These are phyloP conservation scores for Troglohyphantes excavatus DNA, from an alignment of 2,888 invertebrate species.

Conservation along the genomic window DNA sequence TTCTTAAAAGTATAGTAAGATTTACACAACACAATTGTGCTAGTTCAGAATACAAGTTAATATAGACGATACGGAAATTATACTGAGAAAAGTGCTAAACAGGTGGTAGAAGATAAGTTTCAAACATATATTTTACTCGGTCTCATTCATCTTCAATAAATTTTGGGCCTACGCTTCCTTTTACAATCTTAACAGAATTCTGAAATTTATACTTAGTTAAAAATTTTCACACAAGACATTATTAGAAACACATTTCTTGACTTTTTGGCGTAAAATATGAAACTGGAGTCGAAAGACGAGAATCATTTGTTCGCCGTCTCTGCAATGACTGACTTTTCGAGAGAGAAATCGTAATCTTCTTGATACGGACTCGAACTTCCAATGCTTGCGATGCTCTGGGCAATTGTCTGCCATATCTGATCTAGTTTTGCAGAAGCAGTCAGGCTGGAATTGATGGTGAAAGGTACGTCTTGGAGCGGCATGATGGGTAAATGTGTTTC, in stretches of 20 bases:
- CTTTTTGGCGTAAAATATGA: not conserved
- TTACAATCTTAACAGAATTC: too few relatives aligned
- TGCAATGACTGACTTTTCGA: constrained; percentile 72
- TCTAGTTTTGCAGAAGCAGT: constrained; percentile 69
- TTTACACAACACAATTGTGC: too few relatives aligned
- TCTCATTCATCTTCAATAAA: too few relatives aligned
- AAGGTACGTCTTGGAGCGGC: constrained; percentile 71
- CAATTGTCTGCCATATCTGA: constrained; percentile 61
- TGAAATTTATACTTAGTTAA: too few relatives aligned
- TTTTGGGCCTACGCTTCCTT: too few relatives aligned
- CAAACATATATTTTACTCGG: too few relatives aligned
- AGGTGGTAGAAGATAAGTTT: too few relatives aligned
- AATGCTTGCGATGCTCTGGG: constrained; percentile 54
- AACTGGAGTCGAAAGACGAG: not conserved
- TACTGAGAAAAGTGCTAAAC: too few relatives aligned
- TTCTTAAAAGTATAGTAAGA: too few relatives aligned
- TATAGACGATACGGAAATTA: too few relatives aligned
- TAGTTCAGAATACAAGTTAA: too few relatives aligned
- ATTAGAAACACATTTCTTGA: not conserved
- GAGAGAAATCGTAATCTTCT: constrained; percentile 71
- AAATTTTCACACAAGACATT: too few relatives aligned
- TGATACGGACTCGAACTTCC: constrained; percentile 41
- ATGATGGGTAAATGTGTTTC: constrained; percentile 53
- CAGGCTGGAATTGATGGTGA: constrained; percentile 55
- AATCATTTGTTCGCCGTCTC: constrained; percentile 69